Evolutionary conservation across 2,888 invertebrate genomes (phyloP).

Genomic region (Sepiola atlantica): DNA sequence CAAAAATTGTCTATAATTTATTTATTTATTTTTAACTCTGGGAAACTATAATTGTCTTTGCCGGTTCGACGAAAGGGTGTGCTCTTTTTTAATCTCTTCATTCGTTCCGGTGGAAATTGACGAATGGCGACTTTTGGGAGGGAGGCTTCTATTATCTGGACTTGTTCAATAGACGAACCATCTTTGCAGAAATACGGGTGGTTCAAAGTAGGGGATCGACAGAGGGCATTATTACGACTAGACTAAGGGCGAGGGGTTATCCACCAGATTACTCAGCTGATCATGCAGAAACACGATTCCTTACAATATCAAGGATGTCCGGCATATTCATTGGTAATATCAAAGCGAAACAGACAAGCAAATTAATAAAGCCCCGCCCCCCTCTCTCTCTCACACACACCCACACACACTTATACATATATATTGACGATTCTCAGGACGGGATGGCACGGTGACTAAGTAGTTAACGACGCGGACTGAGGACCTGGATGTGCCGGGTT

Average conservation of each 20-base stretch:
- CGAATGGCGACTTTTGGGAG: not conserved
- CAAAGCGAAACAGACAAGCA: not conserved
- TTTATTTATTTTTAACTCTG: no score
- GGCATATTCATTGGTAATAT: not conserved
- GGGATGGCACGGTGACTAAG: no score
- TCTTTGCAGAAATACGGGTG: not conserved
- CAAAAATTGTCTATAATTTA: no score
- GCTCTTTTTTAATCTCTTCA: not conserved
- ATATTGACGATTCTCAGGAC: no score
- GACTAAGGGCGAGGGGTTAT: not conserved
- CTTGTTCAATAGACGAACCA: not conserved
- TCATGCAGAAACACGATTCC: slow-evolving; percentile 6
- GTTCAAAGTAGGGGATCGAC: not conserved
- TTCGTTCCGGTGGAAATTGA: not conserved
- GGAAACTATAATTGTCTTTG: no score
- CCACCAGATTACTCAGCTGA: not conserved
- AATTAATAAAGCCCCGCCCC: not conserved
- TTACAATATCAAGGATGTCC: not conserved
- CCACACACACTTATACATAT: not conserved
- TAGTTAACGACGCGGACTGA: no score
- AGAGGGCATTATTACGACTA: not conserved
- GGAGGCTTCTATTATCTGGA: not conserved
- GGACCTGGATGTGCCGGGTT: no score
- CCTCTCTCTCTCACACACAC: not conserved
- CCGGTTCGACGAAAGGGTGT: no score